phyloP scores from a whole-genome alignment of 2,797 vertebrate species.

The Propithecus perrieri region DNA sequence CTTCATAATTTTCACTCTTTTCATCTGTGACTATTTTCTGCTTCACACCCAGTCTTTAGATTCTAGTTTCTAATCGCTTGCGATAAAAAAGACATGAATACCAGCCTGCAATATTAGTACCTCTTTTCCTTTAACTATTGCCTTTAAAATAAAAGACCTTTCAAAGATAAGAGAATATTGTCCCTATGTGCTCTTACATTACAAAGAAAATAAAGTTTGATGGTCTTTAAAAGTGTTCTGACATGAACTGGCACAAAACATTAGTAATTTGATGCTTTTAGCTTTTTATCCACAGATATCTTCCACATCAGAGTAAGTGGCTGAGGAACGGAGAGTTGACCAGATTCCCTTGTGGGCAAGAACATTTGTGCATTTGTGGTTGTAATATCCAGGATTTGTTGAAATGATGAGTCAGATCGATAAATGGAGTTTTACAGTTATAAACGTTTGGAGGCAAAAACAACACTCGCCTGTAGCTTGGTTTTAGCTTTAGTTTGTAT shows the following conservation, averaged over 20 bases:
- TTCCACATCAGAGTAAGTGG: not conserved
- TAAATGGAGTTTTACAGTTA: not conserved
- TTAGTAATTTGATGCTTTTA: not conserved
- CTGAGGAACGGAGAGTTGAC: not conserved
- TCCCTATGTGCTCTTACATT: not conserved
- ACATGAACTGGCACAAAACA: not conserved
- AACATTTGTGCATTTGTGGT: not conserved
- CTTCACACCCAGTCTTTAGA: not conserved
- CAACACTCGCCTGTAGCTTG: not conserved
- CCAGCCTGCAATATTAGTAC: not conserved
- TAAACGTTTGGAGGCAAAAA: not conserved
- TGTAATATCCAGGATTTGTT: not conserved
- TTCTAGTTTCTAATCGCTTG: not conserved
- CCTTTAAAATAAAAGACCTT: not conserved
- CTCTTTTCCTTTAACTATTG: not conserved
- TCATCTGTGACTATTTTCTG: not conserved
- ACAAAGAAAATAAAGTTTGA: not conserved
- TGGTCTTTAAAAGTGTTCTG: not conserved
- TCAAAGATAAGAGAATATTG: not conserved
- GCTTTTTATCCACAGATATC: not conserved
- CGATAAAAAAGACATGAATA: not conserved
- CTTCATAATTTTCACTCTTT: not conserved
- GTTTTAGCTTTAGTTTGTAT: constrained; percentile 11
- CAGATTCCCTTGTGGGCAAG: not conserved
- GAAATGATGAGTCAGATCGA: constrained; percentile 36